Evolutionary conservation across 2,888 invertebrate genomes (phyloP), one percentile per base, ranked within the genome.

Genomic region (Melinaea menophilus): DNA sequence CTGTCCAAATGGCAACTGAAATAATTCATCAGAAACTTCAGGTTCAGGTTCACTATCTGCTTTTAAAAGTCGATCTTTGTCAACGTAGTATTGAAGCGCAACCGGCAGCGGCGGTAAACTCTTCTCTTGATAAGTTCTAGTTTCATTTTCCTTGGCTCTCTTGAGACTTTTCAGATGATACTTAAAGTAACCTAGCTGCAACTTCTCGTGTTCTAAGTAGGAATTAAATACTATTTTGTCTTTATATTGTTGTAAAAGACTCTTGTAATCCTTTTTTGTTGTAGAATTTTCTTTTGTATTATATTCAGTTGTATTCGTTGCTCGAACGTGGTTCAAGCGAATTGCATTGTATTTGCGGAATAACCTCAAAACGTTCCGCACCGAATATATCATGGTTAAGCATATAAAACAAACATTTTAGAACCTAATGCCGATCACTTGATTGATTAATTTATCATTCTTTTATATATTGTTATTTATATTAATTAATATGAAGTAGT

Each of bases 91-190:
- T 72, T 92, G 90, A 65, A 94, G 75, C 0, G 91, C 78, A 3
- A 92, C 58, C 0, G 94, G 93, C 57, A 92, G 73, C 0, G 92
- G 91, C 31, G 90, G 81, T 46, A 85, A 77, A 55, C 72, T 75
- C 60, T 74, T 82, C 55, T 80, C 76, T 12, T 77, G 65, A n/a
- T 73, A 71, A 4, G 80, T 73, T 35, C 75, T 75, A 34, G 67
- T 48, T 58, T 75, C 64, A 2, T 72, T 70, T 57, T 69, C 65
- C 66, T 82, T 85, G 1, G 85, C 84, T 71, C 72, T 76, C 67
- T 77, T 81, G n/a, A 82, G 61, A 37, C 71, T 74, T 79, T 82
- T 86, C 54, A 81, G 63, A 63, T 86, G 71, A 77, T 86, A 81
- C 72, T 80, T 85, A 66, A 77, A 85, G 68, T 82, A 71, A 71